Base-by-base conservation (phyloP, 1,140 invertebrate genomes). In the Apolygus lucorum region DNA sequence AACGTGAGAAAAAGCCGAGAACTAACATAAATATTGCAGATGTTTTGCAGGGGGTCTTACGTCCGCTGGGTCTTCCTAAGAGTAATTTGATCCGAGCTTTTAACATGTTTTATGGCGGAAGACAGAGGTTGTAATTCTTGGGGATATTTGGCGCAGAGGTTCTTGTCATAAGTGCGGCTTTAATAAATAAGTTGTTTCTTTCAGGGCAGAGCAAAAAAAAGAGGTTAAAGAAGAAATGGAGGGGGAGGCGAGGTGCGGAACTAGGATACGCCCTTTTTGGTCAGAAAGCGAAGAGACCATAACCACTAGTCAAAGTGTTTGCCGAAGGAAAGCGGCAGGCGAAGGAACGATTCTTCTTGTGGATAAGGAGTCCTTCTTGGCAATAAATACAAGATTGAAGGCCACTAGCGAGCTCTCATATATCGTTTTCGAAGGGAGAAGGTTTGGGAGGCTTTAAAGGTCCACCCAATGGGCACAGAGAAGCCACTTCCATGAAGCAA, bases 311-410 rank as follows among this genome's bases (percentile, higher is more conserved):
- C 62, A 63, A 63, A 54, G 52, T 25, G 62, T 63, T 63, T 22
- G 21, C 27, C 17, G 17, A 27, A 25, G 27, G 62, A 27, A 63
- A 25, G 21, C 17, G 21, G 4, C 4, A 42, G 4, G 34, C 34
- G 34, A 42, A 42, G 17, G 34, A 17, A 42, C 34, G 34, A 63
- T 63, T 27, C 62, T 25, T 63, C 62, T 42, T 63, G 17, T 22
- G 62, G 62, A 63, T 63, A 63, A 63, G 62, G 27, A 27, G 34
- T 42, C 34, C 34, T 42, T 63, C 62, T 27, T 27, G 62, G 62
- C 27, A 63, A 63, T 63, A 63, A 63, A 63, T 63, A 63, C 62
- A 27, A 63, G 62, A 63, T 63, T 63, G 62, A 63, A 63, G 62
- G 62, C 34, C 34, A 42, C 34, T 42, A 42, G 34, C 17, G 34